Conservation (phyloP, 2,113 vertebrate species). For the Camelus dromedarius region DNA sequence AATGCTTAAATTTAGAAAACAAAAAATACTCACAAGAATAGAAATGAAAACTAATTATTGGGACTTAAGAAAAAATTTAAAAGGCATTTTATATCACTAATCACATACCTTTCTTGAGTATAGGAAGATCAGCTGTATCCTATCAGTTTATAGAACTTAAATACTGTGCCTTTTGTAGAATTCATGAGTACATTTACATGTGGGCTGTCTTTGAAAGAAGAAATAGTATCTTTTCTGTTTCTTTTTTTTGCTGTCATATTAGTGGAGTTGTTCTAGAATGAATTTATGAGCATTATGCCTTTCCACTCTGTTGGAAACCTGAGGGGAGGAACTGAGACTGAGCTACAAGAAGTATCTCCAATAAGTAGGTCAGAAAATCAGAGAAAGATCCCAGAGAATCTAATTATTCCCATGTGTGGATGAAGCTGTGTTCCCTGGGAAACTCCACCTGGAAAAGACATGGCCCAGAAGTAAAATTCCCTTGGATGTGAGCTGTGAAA, state of each 20-base stretch:
- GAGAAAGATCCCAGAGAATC: background rate
- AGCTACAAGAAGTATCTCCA: background rate
- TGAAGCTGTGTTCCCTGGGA: conserved; percentile 42
- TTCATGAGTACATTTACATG: background rate
- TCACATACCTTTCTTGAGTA: background rate
- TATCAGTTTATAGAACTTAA: background rate
- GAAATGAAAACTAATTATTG: background rate
- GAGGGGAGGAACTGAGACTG: background rate
- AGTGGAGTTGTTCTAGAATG: background rate
- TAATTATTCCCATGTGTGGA: conserved; percentile 42
- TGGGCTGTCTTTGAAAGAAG: conserved; percentile 10
- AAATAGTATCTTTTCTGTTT: background rate
- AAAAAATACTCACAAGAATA: background rate
- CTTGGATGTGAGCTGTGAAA: background rate
- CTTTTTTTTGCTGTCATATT: background rate
- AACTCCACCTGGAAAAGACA: conserved; percentile 31
- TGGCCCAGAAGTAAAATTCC: background rate
- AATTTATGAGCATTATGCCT: background rate
- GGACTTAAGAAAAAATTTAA: background rate
- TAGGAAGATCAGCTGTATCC: background rate
- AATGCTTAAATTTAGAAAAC: background rate
- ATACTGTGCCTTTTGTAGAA: background rate
- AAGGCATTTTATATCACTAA: background rate
- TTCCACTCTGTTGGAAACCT: background rate
- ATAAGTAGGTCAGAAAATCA: background rate